phyloP scores from a whole-genome alignment of 2,888 invertebrate genomes.

The Anoncus sp. region DNA sequence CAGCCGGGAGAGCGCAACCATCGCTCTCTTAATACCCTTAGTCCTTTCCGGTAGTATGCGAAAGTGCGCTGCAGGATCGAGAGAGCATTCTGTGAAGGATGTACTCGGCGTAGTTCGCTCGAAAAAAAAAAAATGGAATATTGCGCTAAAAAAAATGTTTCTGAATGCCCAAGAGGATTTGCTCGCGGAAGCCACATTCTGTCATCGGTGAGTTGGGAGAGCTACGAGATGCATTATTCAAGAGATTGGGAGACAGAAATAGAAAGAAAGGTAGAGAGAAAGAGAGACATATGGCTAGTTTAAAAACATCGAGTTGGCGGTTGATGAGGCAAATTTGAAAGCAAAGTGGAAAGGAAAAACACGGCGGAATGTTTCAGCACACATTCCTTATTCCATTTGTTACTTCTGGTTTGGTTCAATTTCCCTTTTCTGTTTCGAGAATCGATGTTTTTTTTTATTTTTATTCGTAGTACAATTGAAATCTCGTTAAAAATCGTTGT shows the following conservation, averaged over 20 bases:
- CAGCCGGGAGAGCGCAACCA: constrained; percentile 21
- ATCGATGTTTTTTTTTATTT: background rate
- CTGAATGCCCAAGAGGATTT: constrained; percentile 17
- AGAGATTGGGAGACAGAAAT: no score
- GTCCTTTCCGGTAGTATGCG: constrained; percentile 40
- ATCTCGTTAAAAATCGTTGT: background rate
- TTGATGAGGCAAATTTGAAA: constrained; percentile 40
- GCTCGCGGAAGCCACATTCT: background rate
- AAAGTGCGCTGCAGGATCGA: constrained; percentile 36
- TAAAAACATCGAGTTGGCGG: constrained; percentile 40
- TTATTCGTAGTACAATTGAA: background rate
- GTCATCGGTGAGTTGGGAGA: constrained; percentile 33
- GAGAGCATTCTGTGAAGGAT: constrained; percentile 40
- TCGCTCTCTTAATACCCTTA: constrained; percentile 51
- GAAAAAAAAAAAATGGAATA: constrained; percentile 18
- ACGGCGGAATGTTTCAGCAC: background rate
- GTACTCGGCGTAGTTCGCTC: constrained; percentile 1
- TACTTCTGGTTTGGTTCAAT: background rate
- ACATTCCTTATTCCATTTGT: constrained; percentile 7
- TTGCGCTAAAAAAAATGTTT: constrained; percentile 18
- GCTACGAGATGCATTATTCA: constrained; percentile 52
- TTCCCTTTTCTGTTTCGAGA: background rate
- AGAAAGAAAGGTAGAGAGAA: no score
- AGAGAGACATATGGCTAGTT: constrained; percentile 6
- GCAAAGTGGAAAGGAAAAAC: constrained; percentile 19